A percentile compares a stretch with the other conserved stretches of the same genome.
Evolutionary conservation across 2,797 vertebrate species (phyloP).

Genomic region (Sphaeramia orbicularis): DNA sequence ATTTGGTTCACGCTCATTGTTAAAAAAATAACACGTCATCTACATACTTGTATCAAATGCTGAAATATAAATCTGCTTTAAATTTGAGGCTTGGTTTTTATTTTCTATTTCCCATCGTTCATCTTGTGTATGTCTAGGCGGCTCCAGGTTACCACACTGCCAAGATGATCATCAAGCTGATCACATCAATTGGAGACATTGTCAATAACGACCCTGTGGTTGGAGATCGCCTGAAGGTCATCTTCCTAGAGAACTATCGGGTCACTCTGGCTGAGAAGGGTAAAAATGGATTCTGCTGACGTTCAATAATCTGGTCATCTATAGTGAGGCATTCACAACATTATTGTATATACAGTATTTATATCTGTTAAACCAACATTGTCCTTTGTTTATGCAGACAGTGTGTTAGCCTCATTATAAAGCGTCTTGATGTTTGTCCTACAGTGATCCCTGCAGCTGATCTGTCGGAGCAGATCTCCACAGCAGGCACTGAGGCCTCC

Average conservation of each 20-base stretch:
- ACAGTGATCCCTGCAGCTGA: conserved; percentile 88
- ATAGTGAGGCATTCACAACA: no score
- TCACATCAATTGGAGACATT: conserved; percentile 93
- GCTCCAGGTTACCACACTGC: conserved; percentile 96
- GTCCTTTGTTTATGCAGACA: no score
- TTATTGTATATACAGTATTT: conserved; percentile 47
- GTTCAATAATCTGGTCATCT: neutral
- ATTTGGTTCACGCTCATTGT: no score
- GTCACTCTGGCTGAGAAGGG: conserved; percentile 95
- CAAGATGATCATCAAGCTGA: conserved; percentile 94
- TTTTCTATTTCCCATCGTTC: conserved; percentile 8
- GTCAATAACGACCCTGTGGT: conserved; percentile 92
- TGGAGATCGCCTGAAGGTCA: conserved; percentile 92
- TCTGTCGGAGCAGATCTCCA: conserved; percentile 96
- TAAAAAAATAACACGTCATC: no score
- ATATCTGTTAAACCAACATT: no score
- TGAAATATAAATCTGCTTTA: neutral
- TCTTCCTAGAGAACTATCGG: conserved; percentile 96
- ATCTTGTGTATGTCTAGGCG: conserved; percentile 82
- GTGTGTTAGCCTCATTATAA: no score
- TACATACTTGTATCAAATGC: no score
- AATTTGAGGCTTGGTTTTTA: neutral
- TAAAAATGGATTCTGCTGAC: conserved; percentile 42
- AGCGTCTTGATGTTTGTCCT: neutral
- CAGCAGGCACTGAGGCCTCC: conserved; percentile 94